Conservation (phyloP, 2,113 vertebrate genomes). For the Suricata suricatta region DNA sequence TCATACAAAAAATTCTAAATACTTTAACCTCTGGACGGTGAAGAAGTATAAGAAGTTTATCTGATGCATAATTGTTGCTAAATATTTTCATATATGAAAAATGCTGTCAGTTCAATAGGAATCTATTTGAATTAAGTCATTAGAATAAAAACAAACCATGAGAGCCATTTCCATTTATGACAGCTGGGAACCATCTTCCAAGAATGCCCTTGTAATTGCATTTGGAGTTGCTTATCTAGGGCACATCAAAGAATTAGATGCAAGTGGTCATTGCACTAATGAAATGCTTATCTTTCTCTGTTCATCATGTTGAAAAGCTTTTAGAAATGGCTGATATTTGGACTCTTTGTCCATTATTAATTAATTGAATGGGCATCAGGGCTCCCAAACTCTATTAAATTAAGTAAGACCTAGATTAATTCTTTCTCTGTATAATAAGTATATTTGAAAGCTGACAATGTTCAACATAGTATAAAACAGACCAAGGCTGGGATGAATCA, state of each 20-base stretch:
- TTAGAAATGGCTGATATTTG: constrained; percentile 54
- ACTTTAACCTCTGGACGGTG: not conserved
- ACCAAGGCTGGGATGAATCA: not conserved
- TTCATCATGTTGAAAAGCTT: constrained; percentile 65
- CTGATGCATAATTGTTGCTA: not conserved
- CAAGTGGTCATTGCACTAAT: constrained; percentile 73
- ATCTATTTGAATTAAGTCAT: constrained; percentile 58
- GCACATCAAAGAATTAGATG: constrained; percentile 72
- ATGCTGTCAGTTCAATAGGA: not conserved
- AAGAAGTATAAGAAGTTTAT: not conserved
- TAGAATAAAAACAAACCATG: not conserved
- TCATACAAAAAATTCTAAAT: not conserved
- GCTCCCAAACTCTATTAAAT: constrained; percentile 50
- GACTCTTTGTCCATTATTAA: constrained; percentile 63
- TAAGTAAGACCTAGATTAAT: constrained; percentile 47
- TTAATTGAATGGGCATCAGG: constrained; percentile 60
- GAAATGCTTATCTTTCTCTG: constrained; percentile 68
- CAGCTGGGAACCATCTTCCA: constrained; percentile 58
- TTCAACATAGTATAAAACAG: constrained; percentile 8
- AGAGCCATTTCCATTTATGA: constrained; percentile 50
- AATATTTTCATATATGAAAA: constrained; percentile 55
- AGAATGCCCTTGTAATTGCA: constrained; percentile 68
- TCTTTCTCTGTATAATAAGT: not conserved
- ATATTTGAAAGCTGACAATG: constrained; percentile 40
- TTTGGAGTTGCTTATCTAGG: constrained; percentile 67